Percentiles rank a stretch among this genome's conserved stretches.
These are phyloP conservation scores for Pelecanoides urinatrix DNA, from an alignment of 2,113 vertebrate species.

Conservation along the genomic window DNA sequence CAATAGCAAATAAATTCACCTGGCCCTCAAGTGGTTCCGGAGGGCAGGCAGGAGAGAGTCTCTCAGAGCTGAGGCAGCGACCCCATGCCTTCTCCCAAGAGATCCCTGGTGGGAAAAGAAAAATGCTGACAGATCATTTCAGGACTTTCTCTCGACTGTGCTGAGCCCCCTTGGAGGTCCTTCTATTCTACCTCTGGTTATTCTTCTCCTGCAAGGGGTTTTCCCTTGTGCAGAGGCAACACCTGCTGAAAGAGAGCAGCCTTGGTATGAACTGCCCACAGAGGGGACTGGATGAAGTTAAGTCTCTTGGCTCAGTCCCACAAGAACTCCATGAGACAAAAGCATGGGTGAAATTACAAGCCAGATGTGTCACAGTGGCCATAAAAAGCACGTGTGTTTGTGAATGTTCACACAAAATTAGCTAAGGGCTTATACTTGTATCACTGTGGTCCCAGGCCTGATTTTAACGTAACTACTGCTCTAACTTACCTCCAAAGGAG, in stretches of 20 bases:
- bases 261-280: background rate
- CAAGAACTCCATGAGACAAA: background rate
- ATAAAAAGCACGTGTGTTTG: background rate
- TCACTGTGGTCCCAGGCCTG: background rate
- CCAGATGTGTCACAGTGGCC: background rate
- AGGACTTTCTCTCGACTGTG: background rate
- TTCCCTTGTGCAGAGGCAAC: background rate
- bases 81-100: background rate
- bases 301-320: background rate
- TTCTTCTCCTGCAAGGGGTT: background rate
- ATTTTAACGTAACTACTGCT: background rate
- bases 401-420: background rate
- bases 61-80: background rate
- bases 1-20: slow-evolving; percentile 65
- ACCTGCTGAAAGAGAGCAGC: background rate
- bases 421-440: background rate
- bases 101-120: background rate
- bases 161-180: background rate
- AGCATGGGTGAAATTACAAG: background rate
- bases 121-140: background rate
- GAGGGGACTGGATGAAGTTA: background rate
- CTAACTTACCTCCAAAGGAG: background rate
- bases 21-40: background rate
- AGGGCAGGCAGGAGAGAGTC: background rate
- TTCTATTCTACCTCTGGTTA: background rate